A percentile compares a stretch with the other conserved stretches of the same genome.
Evolutionary conservation across 2,797 vertebrate genomes (phyloP).

Genomic region (Podarcis lilfordi): DNA sequence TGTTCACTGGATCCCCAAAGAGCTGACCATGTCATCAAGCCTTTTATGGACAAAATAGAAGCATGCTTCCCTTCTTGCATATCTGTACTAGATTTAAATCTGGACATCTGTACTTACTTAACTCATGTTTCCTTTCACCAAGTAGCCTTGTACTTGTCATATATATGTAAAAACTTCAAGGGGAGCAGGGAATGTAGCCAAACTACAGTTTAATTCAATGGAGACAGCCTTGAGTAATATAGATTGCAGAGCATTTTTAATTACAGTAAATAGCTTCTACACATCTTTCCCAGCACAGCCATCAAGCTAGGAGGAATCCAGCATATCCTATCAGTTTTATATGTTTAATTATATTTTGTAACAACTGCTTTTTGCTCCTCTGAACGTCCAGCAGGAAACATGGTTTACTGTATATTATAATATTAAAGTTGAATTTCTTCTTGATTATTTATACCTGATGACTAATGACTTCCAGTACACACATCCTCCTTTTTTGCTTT

Average conservation of each 20-base stretch:
- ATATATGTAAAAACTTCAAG: constrained; percentile 28
- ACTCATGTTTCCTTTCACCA: constrained; percentile 29
- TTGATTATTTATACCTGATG: constrained; percentile 72
- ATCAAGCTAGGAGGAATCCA: constrained; percentile 22
- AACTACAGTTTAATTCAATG: constrained; percentile 11
- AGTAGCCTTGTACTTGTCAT: constrained; percentile 20
- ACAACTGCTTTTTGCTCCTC: constrained; percentile 66
- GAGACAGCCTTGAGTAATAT: constrained; percentile 6
- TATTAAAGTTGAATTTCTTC: constrained; percentile 67
- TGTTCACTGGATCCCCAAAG: neutral
- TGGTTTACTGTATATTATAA: constrained; percentile 73
- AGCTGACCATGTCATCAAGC: constrained; percentile 7
- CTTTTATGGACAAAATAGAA: constrained; percentile 38
- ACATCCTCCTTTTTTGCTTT: constrained; percentile 70
- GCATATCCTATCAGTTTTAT: constrained; percentile 48
- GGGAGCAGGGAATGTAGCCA: constrained; percentile 20
- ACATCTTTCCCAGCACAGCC: constrained; percentile 43
- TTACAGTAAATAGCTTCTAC: neutral
- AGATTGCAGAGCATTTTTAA: constrained; percentile 14
- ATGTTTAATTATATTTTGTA: constrained; percentile 69
- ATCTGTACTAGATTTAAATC: constrained; percentile 30
- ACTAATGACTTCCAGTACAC: constrained; percentile 75
- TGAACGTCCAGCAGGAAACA: constrained; percentile 71
- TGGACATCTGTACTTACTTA: constrained; percentile 46
- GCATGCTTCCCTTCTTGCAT: neutral